phyloP scores from a whole-genome alignment of 2,888 invertebrate genomes.

The Cremastobaeus sp. region DNA sequence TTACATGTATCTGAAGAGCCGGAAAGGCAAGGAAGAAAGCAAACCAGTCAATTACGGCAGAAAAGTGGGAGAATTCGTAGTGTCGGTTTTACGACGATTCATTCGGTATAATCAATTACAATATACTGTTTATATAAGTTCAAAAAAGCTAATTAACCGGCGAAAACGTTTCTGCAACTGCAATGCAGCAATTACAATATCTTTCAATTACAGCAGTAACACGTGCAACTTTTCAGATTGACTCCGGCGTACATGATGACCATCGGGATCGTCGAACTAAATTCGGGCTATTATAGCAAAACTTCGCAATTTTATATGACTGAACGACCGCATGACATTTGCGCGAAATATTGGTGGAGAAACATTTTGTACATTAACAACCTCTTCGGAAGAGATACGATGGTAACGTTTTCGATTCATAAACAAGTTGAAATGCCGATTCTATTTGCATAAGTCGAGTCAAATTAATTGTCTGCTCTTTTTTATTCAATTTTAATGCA shows the following conservation, averaged over 20 bases:
- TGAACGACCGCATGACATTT: slow-evolving; percentile 76
- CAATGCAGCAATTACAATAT: background rate
- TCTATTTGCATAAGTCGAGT: too few relatives aligned
- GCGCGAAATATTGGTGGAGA: slow-evolving; percentile 80
- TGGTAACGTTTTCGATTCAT: slow-evolving; percentile 69
- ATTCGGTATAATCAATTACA: slow-evolving; percentile 72
- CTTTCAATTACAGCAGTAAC: background rate
- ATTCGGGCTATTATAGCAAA: slow-evolving; percentile 75
- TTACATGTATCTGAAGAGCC: slow-evolving; percentile 66
- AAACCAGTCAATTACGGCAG: slow-evolving; percentile 52
- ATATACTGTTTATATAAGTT: slow-evolving; percentile 19
- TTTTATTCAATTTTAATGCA: too few relatives aligned
- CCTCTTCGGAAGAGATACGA: slow-evolving; percentile 76
- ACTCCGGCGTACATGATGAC: slow-evolving; percentile 79
- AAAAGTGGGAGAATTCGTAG: slow-evolving; percentile 63
- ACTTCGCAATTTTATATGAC: slow-evolving; percentile 74
- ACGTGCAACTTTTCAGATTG: slow-evolving; percentile 76
- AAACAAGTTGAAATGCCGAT: background rate
- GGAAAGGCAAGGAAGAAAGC: slow-evolving; percentile 55
- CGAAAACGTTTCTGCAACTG: background rate
- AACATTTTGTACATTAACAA: slow-evolving; percentile 80
- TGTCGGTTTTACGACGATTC: slow-evolving; percentile 74
- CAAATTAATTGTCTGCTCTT: too few relatives aligned
- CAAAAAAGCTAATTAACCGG: background rate
- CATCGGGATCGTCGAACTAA: slow-evolving; percentile 76